A percentile compares a stretch with the other conserved stretches of the same genome.
phyloP scores from a whole-genome alignment of 2,888 invertebrate species.

The Troides helena region DNA sequence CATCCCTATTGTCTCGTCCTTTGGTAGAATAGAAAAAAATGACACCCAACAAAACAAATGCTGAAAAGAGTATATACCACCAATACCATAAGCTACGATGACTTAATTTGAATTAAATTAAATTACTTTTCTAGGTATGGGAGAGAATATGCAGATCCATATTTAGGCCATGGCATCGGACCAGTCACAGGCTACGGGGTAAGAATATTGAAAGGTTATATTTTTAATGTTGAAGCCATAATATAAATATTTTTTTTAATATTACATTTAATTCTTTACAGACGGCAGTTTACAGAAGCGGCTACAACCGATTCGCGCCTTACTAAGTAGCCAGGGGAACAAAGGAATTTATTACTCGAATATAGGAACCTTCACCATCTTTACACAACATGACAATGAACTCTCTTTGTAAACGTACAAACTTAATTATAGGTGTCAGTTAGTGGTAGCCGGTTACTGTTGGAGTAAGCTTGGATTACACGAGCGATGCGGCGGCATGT shows the following conservation, averaged over 20 bases:
- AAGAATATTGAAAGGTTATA: conserved; percentile 57
- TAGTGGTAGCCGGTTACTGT: conserved; percentile 72
- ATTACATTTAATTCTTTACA: conserved; percentile 57
- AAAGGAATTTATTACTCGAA: conserved; percentile 71
- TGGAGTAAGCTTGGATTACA: conserved; percentile 63
- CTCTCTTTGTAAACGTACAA: conserved; percentile 80
- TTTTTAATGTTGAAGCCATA: not conserved
- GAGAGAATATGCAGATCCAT: conserved; percentile 95
- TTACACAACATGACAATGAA: conserved; percentile 78
- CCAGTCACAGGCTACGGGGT: conserved; percentile 98
- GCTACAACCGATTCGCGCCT: conserved; percentile 96
- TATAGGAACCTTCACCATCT: conserved; percentile 65
- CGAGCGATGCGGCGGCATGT: conserved; percentile 33
- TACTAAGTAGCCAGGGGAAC: conserved; percentile 83
- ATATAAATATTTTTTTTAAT: not conserved
- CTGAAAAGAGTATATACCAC: too few species aligned
- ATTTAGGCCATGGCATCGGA: conserved; percentile 96
- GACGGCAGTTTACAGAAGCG: conserved; percentile 96
- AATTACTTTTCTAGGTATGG: conserved; percentile 83
- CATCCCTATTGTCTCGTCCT: too few species aligned
- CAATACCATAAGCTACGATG: too few species aligned
- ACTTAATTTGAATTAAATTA: not conserved
- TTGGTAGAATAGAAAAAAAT: too few species aligned
- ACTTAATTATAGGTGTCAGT: conserved; percentile 70
- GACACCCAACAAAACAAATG: too few species aligned